Evolutionary conservation across 2,797 vertebrate genomes (phyloP).

Genomic region (Okamejei kenojei): DNA sequence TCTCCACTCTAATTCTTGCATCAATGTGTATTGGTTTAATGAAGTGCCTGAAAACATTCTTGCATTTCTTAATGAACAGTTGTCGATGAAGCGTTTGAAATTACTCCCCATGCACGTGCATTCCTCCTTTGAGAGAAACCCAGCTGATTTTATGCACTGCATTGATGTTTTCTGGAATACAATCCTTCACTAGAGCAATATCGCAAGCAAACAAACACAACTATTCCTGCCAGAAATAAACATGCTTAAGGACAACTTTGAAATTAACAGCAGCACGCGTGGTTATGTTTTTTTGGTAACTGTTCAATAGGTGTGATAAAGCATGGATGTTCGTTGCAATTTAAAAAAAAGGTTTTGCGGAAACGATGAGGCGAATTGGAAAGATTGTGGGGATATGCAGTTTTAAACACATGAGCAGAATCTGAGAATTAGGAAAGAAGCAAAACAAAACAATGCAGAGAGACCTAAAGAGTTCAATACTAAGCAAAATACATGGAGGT

Average conservation of each 20-base stretch:
- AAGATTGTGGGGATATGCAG: not conserved
- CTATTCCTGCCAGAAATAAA: not conserved
- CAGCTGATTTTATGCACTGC: too few species aligned
- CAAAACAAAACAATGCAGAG: not conserved
- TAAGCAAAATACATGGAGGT: not conserved
- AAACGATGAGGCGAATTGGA: too few species aligned
- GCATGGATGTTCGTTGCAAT: not conserved
- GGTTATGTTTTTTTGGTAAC: not conserved
- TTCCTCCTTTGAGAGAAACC: too few species aligned
- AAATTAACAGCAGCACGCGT: not conserved
- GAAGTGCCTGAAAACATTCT: too few species aligned
- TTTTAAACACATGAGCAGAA: not conserved
- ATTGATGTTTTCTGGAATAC: not conserved
- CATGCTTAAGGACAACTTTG: not conserved
- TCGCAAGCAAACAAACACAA: not conserved
- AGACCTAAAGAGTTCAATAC: not conserved
- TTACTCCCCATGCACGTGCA: too few species aligned
- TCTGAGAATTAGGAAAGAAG: not conserved
- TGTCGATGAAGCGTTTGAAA: too few species aligned
- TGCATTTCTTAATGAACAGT: too few species aligned
- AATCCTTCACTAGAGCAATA: not conserved
- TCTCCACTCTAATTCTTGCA: too few species aligned
- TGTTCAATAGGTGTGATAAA: not conserved
- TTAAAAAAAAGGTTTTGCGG: not conserved
- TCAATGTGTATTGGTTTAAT: too few species aligned